Evolutionary conservation across 2,113 vertebrate species (phyloP).

Genomic region (Glaucidium brasilianum): DNA sequence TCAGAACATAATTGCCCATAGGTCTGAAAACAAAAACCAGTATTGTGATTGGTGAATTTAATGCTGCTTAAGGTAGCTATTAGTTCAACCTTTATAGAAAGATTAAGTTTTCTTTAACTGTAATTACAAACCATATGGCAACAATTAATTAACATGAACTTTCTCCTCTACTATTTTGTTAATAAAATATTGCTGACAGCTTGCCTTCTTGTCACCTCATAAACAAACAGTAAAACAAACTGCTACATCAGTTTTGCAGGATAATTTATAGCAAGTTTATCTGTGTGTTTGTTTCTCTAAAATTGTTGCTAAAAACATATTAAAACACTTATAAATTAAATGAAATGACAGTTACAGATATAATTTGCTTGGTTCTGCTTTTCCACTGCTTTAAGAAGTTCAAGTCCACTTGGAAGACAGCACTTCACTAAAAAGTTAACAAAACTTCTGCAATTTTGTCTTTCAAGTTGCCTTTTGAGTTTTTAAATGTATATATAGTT

Average conservation of each 20-base stretch:
- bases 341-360: not conserved
- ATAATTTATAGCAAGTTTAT: constrained; percentile 23
- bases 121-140: constrained; percentile 4
- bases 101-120: not conserved
- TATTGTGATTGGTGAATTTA: not conserved
- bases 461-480: not conserved
- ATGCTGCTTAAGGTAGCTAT: not conserved
- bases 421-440: not conserved
- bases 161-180: not conserved
- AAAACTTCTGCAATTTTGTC: not conserved
- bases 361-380: not conserved
- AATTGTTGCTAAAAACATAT: not conserved
- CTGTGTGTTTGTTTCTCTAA: constrained; percentile 7
- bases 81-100: not conserved
- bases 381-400: not conserved
- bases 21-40: not conserved
- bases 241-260: not conserved
- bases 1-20: not conserved
- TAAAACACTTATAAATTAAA: constrained; percentile 9
- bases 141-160: constrained; percentile 16
- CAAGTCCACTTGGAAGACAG: not conserved
- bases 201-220: constrained; percentile 11
- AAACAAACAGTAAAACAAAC: constrained; percentile 23
- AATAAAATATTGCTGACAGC: constrained; percentile 29
- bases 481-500: not conserved